Evolutionary conservation across 2,113 vertebrate genomes (phyloP), one percentile per base, ranked within the genome.

Genomic region (Chaetodon trifascialis): DNA sequence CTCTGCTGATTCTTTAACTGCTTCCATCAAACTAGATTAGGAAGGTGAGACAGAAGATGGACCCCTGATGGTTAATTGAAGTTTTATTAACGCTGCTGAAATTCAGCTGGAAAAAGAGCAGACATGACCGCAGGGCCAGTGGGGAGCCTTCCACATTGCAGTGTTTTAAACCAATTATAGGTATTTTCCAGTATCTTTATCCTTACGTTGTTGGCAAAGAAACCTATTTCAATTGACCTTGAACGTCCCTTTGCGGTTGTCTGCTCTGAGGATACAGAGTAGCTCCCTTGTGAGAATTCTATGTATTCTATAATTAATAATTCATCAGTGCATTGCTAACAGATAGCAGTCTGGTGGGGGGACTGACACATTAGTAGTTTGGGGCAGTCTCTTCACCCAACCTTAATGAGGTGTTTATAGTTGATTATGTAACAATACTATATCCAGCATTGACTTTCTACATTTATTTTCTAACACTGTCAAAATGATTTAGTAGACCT

Each of bases 141-240:
- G 75, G 58, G 83, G 79, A 88, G 86, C 86, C 86, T 80, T 89
- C 83, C 86, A 88, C 89, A 81, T 79, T 86, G 89, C 84, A 63
- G 90, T 86, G 82, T 94, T 94, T 95, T 89, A 93, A 94, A 94
- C 88, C 93, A 94, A 95, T 95, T 95, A 94, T 85, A 89, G 91
- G 88, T 90, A 88, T 95, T 93, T 93, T 92, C 82, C 80, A 79
- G 23, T 85, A 87, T 90, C 89, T 93, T 92, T 91, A 89, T 94
- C 86, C 87, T 90, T 77, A 89, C 89, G 89, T 75, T 84, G 85
- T 82, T 86, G 54, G 72, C 71, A 85, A 89, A 79, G 88, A 93
- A 95, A 90, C 91, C 92, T 65, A 90, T 95, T 94, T 95, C 80
- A 91, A 93, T 93, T 94, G 94, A 95, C 94, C 95, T 95, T 94